Evolutionary conservation across 2,888 invertebrate genomes (phyloP).

Genomic region (Blera fallax): DNA sequence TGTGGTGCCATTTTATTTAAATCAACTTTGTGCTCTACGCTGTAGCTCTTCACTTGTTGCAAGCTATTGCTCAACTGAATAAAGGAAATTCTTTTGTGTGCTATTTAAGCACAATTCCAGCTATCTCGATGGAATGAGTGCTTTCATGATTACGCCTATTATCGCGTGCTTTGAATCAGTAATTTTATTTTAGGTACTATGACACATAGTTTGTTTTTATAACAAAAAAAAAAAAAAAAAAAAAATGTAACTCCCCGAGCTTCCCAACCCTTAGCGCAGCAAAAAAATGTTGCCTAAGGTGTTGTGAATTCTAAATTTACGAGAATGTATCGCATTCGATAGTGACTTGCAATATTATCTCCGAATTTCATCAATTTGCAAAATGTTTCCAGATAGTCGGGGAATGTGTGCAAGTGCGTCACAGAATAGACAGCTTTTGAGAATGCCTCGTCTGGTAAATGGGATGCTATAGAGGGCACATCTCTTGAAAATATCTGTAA

Average conservation of each 20-base stretch:
- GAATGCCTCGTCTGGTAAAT: no score
- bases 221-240: neutral
- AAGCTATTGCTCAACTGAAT: slow-evolving; percentile 14
- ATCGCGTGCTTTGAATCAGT: neutral
- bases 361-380: neutral
- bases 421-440: no score
- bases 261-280: neutral
- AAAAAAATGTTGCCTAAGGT: neutral
- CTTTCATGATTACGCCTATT: neutral
- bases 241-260: neutral
- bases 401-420: neutral
- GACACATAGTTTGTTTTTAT: neutral
- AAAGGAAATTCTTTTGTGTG: neutral
- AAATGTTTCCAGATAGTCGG: neutral
- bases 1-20: slow-evolving; percentile 16
- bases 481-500: no score
- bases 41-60: neutral
- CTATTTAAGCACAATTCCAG: slow-evolving; percentile 12
- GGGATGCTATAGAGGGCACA: no score
- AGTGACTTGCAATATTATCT: neutral
- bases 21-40: neutral
- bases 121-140: neutral
- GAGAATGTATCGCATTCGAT: neutral
- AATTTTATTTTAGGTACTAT: neutral
- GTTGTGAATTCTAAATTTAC: neutral